Percentiles rank a stretch among this genome's conserved stretches.
phyloP scores from a whole-genome alignment of 2,888 invertebrate genomes.

The Brenthis hecate region DNA sequence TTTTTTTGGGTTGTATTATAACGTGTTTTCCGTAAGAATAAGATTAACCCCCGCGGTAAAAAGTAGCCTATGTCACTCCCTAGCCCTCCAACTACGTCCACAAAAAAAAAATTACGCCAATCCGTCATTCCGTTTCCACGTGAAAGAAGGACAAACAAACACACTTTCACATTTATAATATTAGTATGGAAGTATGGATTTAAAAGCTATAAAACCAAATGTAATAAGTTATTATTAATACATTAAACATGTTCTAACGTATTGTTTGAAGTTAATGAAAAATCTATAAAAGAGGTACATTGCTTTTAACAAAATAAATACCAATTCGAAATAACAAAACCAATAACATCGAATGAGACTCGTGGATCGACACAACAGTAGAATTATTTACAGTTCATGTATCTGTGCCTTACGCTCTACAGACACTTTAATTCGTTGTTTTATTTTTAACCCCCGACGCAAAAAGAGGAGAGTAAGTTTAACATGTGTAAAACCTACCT shows the following conservation, averaged over 20 bases:
- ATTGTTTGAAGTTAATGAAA: conserved; percentile 8
- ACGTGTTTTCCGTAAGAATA: too few species aligned
- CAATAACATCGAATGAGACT: conserved; percentile 15
- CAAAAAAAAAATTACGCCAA: too few species aligned
- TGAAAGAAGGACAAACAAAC: too few species aligned
- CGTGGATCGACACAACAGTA: conserved; percentile 12
- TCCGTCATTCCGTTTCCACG: too few species aligned
- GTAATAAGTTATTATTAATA: background rate
- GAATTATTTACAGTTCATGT: conserved; percentile 22
- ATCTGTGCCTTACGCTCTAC: conserved; percentile 19
- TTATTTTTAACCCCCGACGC: background rate
- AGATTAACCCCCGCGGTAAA: too few species aligned
- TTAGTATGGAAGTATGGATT: too few species aligned
- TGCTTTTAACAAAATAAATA: conserved; percentile 15
- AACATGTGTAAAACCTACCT: too few species aligned
- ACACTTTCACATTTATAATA: too few species aligned
- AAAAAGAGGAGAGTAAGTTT: too few species aligned
- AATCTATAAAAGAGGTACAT: conserved; percentile 9
- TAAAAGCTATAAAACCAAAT: background rate
- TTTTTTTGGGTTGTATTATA: too few species aligned
- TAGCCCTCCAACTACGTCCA: too few species aligned
- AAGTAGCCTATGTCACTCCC: too few species aligned
- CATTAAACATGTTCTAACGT: background rate
- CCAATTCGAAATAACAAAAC: conserved; percentile 8
- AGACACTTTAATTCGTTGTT: conserved; percentile 8